Percentiles rank a stretch among this genome's conserved stretches.
Evolutionary conservation across 2,797 vertebrate genomes (phyloP).

Genomic region (Periparus ater): DNA sequence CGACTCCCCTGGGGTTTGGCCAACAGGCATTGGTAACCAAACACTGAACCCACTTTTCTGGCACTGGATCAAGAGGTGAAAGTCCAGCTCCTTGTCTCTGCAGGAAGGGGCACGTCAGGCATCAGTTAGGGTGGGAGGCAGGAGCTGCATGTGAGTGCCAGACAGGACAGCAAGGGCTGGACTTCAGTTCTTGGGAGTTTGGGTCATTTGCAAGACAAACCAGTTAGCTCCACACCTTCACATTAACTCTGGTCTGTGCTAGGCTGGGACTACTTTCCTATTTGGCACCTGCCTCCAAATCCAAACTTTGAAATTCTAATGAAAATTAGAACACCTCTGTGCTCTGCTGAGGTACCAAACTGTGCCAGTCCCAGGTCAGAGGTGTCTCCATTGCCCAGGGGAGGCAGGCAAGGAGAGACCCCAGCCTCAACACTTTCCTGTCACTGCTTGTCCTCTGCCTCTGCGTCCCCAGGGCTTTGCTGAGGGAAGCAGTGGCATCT

Average conservation of each 20-base stretch:
- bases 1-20: neutral
- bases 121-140: neutral
- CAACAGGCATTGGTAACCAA: neutral
- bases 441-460: neutral
- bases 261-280: neutral
- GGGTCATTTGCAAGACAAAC: neutral
- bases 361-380: neutral
- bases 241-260: neutral
- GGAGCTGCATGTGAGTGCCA: neutral
- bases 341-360: neutral
- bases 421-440: rapidly evolving
- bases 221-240: neutral
- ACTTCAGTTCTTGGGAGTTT: neutral
- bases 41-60: neutral
- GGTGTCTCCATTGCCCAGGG: no score
- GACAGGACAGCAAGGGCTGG: neutral
- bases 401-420: neutral
- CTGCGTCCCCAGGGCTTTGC: neutral
- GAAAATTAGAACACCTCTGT: rapidly evolving
- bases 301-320: neutral
- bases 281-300: neutral
- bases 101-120: neutral
- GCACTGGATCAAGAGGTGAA: neutral
- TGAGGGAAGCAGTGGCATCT: neutral
- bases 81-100: neutral